Conservation (phyloP, 2,888 invertebrate species). For the Hirtodrosophila alboralis region DNA sequence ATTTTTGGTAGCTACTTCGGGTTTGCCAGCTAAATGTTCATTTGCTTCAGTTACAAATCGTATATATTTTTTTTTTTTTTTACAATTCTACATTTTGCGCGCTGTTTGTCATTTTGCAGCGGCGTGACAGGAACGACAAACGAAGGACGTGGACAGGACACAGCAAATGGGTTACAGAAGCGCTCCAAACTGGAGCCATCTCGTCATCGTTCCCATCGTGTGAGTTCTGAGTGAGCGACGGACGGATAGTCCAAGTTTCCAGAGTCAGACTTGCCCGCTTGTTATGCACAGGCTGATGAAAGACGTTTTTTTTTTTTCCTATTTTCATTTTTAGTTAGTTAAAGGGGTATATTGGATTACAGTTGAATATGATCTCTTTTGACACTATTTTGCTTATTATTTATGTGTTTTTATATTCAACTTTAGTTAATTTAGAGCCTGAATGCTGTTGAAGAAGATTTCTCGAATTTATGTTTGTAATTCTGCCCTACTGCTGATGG, state of each 20-base stretch:
- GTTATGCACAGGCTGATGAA: conserved; percentile 74
- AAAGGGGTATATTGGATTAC: no score
- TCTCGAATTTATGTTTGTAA: no score
- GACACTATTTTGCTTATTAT: no score
- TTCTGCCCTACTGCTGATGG: no score
- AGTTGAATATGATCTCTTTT: no score
- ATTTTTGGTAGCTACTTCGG: conserved; percentile 27
- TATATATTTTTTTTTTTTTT: conserved; percentile 10
- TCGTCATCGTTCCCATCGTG: conserved; percentile 38
- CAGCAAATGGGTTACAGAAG: conserved; percentile 60
- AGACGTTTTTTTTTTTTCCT: conserved; percentile 37
- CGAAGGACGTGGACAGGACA: conserved; percentile 52
- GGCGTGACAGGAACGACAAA: conserved; percentile 50
- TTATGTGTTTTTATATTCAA: no score
- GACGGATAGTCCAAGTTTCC: conserved; percentile 36
- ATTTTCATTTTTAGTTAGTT: no score
- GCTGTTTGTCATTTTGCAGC: conserved; percentile 70
- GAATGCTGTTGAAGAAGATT: no score
- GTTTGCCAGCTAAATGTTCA: conserved; percentile 42
- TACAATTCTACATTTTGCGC: conserved; percentile 43
- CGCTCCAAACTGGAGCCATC: conserved; percentile 31
- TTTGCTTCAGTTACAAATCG: conserved; percentile 47
- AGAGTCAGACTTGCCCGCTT: conserved; percentile 53
- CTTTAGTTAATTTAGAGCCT: no score
- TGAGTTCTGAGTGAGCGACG: conserved; percentile 48